Base-by-base conservation (phyloP, 2,113 vertebrate species). In the Solea senegalensis region DNA sequence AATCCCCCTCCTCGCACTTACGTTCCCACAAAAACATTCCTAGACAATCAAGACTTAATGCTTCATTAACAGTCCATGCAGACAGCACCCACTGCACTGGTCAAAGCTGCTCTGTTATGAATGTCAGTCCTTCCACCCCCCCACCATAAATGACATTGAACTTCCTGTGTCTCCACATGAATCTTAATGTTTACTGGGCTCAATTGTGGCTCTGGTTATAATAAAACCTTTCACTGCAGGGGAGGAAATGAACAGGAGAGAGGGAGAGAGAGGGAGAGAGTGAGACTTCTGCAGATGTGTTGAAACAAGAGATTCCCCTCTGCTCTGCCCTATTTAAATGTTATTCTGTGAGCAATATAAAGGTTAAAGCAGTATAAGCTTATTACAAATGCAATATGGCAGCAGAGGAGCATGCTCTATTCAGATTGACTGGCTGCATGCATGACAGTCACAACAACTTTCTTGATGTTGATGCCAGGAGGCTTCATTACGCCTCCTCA, bases 151-250 rank as follows among this genome's bases (percentile, higher is more conserved):
- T 50, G 55, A 72, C 63, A 14, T 9, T 48, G 26, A 9, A 54
- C 81, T 81, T 80, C 75, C 82, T 81, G 70, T 61, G 49, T 63
- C 44, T 57, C 46, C 1, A 46, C 58, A 66, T 52, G 34, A 21
- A 46, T 64, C n/a, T 65, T 28, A 43, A 55, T 48, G 54, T 69
- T 65, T 43, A 40, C 41, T 16, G n/a, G 51, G 72, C 60, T 72
- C 7, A 15, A 27, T 27, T 1, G 5, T 9, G 56, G 9, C 49
- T 71, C 5, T 2, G 58, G 27, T 74, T 43, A 62, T 69, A 66
- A 62, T 59, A 50, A 64, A 69, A 15, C 39, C 54, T 55, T 78
- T 81, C 40, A 65, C 72, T 57, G 67, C 10, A 11, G 39, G 6
- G 57, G 44, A 54, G 43, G 58, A 69, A 68, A 69, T 55, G 45